phyloP scores from a whole-genome alignment of 2,113 vertebrate genomes.

The Taxidea taxus region DNA sequence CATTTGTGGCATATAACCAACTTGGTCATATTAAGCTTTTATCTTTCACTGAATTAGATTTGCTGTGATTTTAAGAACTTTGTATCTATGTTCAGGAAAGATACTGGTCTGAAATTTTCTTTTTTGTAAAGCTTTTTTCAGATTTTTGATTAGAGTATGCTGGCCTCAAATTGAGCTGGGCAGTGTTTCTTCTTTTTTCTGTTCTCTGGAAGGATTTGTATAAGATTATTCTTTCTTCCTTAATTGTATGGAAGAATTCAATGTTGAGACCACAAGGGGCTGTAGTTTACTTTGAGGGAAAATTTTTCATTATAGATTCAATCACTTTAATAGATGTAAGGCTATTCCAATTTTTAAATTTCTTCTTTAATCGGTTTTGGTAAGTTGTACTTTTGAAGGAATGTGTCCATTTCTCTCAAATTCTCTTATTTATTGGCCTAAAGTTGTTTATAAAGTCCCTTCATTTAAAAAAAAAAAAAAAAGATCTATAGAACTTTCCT shows the following conservation, averaged over 20 bases:
- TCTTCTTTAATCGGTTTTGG: slow-evolving; percentile 1
- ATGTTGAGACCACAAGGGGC: neutral
- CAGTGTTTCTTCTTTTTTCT: neutral
- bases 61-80: slow-evolving; percentile 37
- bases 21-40: neutral
- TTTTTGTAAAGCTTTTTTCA: neutral
- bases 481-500: neutral
- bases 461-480: neutral
- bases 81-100: neutral
- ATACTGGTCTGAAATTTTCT: neutral
- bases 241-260: slow-evolving; percentile 21
- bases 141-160: neutral
- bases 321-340: slow-evolving; percentile 8
- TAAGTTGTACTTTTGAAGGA: slow-evolving; percentile 4
- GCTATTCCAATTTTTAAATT: neutral
- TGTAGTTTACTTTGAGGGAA: slow-evolving; percentile 9
- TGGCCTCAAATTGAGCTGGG: neutral
- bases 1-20: neutral
- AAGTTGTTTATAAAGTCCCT: neutral
- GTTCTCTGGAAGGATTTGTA: neutral
- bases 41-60: neutral
- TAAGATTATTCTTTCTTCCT: slow-evolving; percentile 12
- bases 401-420: neutral
- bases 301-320: slow-evolving; percentile 33
- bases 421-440: neutral